Percentiles rank a stretch among this genome's conserved stretches.
phyloP scores from a whole-genome alignment of 2,113 vertebrate species.

The Embiotoca jacksoni region DNA sequence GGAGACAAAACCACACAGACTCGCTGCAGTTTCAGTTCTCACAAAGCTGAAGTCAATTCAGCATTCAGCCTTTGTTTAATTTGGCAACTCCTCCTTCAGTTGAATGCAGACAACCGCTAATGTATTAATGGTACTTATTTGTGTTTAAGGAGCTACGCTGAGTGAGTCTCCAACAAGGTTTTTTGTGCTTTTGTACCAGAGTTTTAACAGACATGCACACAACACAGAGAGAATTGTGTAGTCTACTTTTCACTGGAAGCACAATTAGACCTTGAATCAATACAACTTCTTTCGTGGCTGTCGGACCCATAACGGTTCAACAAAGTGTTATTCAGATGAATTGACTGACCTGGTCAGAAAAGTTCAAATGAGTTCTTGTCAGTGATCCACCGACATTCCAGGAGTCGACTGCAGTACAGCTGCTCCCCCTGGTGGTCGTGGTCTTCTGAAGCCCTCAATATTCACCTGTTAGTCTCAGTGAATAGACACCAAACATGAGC shows the following conservation, averaged over 20 bases:
- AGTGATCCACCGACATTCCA: not conserved
- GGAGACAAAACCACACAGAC: not conserved
- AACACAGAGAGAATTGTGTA: too few species aligned
- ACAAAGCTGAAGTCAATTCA: not conserved
- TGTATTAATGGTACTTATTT: not conserved
- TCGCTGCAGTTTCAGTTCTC: not conserved
- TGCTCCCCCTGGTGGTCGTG: conserved; percentile 78
- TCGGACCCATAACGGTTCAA: not conserved
- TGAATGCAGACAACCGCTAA: not conserved
- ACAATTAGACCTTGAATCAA: not conserved
- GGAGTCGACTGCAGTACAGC: conserved; percentile 41
- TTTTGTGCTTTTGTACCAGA: too few species aligned
- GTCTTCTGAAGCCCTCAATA: not conserved
- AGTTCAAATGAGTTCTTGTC: not conserved
- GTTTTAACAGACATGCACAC: too few species aligned
- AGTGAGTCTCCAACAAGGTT: not conserved
- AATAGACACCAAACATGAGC: not conserved
- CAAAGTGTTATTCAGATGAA: not conserved
- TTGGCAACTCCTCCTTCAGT: not conserved
- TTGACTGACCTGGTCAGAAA: not conserved
- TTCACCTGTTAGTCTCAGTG: not conserved
- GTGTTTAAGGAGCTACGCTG: not conserved
- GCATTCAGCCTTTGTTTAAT: not conserved
- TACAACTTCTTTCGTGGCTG: not conserved
- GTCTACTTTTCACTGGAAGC: not conserved